A percentile compares a stretch with the other conserved stretches of the same genome.
These are phyloP conservation scores for Homarus americanus DNA, from an alignment of 1,140 invertebrate genomes.

Conservation along the genomic window DNA sequence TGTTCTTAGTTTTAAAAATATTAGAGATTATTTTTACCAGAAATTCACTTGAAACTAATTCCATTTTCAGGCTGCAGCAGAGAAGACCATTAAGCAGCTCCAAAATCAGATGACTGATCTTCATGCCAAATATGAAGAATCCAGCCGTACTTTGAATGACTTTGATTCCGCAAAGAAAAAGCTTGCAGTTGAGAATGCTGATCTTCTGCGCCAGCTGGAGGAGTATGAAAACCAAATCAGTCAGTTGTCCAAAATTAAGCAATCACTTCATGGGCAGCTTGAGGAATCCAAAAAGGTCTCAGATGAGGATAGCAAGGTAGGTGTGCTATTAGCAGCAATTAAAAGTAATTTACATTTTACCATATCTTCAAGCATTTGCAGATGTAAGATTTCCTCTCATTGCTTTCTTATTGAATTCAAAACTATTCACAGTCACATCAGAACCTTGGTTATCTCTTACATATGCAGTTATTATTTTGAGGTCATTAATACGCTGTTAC, in stretches of 20 bases:
- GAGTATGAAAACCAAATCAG: constrained; percentile 82
- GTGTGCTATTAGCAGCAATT: neutral
- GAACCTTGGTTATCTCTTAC: no score
- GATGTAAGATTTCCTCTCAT: no score
- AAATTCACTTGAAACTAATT: neutral
- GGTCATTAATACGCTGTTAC: no score
- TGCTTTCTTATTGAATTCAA: no score
- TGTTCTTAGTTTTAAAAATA: neutral
- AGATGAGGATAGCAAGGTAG: constrained; percentile 80
- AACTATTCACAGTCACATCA: no score
- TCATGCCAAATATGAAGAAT: constrained; percentile 83
- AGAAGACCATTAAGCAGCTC: constrained; percentile 73
- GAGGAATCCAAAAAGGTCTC: constrained; percentile 87
- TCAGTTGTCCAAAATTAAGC: constrained; percentile 79
- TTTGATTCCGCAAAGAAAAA: constrained; percentile 93
- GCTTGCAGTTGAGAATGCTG: constrained; percentile 80
- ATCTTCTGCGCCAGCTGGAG: constrained; percentile 60
- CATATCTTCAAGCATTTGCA: neutral
- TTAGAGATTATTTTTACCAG: neutral
- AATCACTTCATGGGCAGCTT: constrained; percentile 79
- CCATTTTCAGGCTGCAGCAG: constrained; percentile 44
- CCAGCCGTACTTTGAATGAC: constrained; percentile 96
- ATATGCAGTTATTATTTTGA: no score
- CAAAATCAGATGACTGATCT: constrained; percentile 81
- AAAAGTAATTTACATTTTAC: neutral